A percentile compares a stretch with the other conserved stretches of the same genome.
phyloP scores from a whole-genome alignment of 2,797 vertebrate genomes.

The Brotogeris chrysoptera region DNA sequence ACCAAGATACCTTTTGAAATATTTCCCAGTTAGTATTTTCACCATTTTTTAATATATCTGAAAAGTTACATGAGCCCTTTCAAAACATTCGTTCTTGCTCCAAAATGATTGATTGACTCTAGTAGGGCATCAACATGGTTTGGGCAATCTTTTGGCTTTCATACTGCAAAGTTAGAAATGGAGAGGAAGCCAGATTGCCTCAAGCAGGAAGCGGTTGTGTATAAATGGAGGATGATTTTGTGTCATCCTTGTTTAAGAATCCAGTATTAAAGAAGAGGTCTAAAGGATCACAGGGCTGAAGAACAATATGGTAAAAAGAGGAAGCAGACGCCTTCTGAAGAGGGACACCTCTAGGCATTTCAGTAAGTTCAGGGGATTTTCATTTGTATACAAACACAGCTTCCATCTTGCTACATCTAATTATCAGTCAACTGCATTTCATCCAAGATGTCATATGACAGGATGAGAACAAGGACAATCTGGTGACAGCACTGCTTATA shows the following conservation, averaged over 20 bases:
- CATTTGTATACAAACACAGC: not conserved
- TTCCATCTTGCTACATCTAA: constrained; percentile 25
- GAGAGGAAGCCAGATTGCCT: not conserved
- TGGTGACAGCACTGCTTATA: constrained; percentile 22
- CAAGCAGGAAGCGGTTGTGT: fast-evolving
- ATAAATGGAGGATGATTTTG: not conserved
- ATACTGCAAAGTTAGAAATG: not conserved
- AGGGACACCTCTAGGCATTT: not conserved
- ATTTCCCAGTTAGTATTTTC: not conserved
- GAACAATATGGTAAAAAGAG: not conserved
- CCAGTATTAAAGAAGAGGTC: not conserved
- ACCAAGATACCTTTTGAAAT: not conserved
- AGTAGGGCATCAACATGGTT: not conserved
- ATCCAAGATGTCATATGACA: constrained; percentile 38
- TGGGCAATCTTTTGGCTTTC: not conserved
- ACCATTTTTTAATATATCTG: not conserved
- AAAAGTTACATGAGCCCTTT: not conserved
- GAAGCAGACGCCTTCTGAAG: not conserved
- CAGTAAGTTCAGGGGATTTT: not conserved
- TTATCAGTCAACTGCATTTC: constrained; percentile 31
- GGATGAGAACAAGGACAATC: constrained; percentile 25
- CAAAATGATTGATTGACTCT: not conserved
- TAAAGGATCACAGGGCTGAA: not conserved
- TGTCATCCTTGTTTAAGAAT: not conserved
- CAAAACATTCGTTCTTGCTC: not conserved